Evolutionary conservation across 2,113 vertebrate genomes (phyloP).

Genomic region (Stercorarius parasiticus): DNA sequence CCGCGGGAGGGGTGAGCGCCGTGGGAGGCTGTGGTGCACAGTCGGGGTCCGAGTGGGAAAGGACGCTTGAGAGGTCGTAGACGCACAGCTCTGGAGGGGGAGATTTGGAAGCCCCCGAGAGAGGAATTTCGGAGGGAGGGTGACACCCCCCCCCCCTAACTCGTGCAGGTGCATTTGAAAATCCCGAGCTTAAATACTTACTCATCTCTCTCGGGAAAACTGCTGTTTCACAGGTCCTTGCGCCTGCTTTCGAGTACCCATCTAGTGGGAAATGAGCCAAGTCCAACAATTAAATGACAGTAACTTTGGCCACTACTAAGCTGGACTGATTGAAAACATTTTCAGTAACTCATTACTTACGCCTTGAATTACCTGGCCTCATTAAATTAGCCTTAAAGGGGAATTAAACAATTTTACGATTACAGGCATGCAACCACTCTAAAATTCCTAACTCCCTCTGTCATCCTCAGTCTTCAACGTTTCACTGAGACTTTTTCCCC

Average conservation of each 20-base stretch:
- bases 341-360: not conserved
- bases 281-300: not conserved
- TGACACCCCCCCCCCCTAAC: not conserved
- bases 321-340: not conserved
- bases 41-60: rapidly evolving
- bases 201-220: not conserved
- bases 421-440: not conserved
- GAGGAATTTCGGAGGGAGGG: not conserved
- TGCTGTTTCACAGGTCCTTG: not conserved
- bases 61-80: rapidly evolving
- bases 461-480: not conserved
- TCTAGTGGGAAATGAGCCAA: not conserved
- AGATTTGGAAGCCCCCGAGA: not conserved
- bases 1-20: too few relatives aligned
- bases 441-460: not conserved
- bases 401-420: not conserved
- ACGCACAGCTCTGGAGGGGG: rapidly evolving
- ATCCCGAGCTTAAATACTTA: not conserved
- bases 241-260: rapidly evolving
- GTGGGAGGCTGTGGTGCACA: rapidly evolving
- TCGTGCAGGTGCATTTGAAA: not conserved
- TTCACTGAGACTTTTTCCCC: not conserved
- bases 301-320: not conserved
- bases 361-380: not conserved
- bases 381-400: not conserved